Conservation (phyloP, 2,888 invertebrate species). For the Theretra japonica region DNA sequence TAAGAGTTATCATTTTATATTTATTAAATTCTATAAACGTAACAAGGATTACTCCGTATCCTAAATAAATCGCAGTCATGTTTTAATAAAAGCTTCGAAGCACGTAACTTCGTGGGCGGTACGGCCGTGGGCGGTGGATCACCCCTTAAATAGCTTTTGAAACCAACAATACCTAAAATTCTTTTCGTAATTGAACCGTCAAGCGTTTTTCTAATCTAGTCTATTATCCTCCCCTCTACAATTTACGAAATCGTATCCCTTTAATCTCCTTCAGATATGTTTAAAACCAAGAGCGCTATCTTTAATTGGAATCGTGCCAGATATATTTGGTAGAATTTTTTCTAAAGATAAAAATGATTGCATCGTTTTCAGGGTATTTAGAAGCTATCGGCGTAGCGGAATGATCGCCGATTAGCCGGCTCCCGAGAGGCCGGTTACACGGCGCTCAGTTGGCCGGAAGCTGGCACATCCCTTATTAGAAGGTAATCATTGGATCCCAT, state of each 20-base stretch:
- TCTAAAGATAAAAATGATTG: neutral
- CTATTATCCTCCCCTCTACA: neutral
- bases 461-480: slow-evolving; percentile 18
- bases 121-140: too few relatives aligned
- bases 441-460: neutral
- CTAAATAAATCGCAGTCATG: too few relatives aligned
- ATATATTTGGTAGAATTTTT: neutral
- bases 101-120: too few relatives aligned
- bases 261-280: neutral
- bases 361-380: neutral
- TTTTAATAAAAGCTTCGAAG: too few relatives aligned
- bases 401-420: slow-evolving; percentile 10
- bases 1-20: too few relatives aligned
- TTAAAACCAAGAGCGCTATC: neutral
- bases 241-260: neutral
- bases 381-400: neutral
- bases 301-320: slow-evolving; percentile 9
- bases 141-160: too few relatives aligned
- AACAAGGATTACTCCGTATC: too few relatives aligned
- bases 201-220: too few relatives aligned
- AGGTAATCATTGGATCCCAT: slow-evolving; percentile 8
- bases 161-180: too few relatives aligned
- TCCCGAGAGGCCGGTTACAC: slow-evolving; percentile 9
- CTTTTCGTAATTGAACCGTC: too few relatives aligned
- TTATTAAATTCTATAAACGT: too few relatives aligned